These are phyloP conservation scores for Monoplex corrugatus DNA, from an alignment of 2,888 invertebrate genomes.

Conservation along the genomic window DNA sequence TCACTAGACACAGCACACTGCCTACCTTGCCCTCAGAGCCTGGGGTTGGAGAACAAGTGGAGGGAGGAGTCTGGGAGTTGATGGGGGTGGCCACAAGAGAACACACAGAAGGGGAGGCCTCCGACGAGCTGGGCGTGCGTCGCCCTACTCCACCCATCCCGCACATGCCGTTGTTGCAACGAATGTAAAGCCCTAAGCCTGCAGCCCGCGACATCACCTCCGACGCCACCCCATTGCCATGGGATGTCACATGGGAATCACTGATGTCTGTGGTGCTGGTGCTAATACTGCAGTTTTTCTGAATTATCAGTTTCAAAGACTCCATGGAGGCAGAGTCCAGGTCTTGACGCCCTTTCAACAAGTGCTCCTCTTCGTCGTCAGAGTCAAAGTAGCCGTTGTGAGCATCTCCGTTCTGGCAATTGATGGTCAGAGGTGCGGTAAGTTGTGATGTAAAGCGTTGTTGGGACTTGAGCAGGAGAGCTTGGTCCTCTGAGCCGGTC, in stretches of 20 bases:
- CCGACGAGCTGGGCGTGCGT: slow-evolving; percentile 56
- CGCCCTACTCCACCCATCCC: slow-evolving; percentile 36
- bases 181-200: slow-evolving; percentile 39
- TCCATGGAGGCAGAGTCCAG: slow-evolving; percentile 2
- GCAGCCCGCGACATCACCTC: slow-evolving; percentile 16
- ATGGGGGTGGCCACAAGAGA: slow-evolving; percentile 82
- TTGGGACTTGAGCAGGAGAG: slow-evolving; percentile 22
- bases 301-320: slow-evolving; percentile 40
- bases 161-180: slow-evolving; percentile 50
- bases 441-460: neutral
- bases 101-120: slow-evolving; percentile 70
- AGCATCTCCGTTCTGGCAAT: slow-evolving; percentile 45
- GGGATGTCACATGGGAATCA: slow-evolving; percentile 69
- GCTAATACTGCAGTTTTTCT: slow-evolving; percentile 70
- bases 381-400: slow-evolving; percentile 45
- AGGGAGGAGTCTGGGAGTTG: slow-evolving; percentile 85
- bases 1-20: too few relatives aligned
- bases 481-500: slow-evolving; percentile 41
- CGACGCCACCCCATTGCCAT: slow-evolving; percentile 25
- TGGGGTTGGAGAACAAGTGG: slow-evolving; percentile 85
- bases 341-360: neutral
- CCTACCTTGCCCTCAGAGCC: slow-evolving; percentile 80
- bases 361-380: slow-evolving; percentile 20
- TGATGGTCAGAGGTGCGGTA: neutral
- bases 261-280: slow-evolving; percentile 81